Evolutionary conservation across 2,797 vertebrate species (phyloP).

Genomic region (Telmatherina bonti): DNA sequence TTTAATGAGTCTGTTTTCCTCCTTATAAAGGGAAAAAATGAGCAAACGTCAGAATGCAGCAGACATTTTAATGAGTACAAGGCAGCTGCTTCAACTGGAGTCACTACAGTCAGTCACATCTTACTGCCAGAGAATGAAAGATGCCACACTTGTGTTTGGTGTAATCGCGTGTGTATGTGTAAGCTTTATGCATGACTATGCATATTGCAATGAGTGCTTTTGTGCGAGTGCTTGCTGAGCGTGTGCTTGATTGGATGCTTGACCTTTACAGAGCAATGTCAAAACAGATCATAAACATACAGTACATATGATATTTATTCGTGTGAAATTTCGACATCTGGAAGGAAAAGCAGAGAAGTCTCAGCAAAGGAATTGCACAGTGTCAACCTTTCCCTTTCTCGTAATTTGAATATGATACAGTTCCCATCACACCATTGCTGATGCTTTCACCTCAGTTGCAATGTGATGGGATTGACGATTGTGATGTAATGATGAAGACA

Average conservation of each 20-base stretch:
- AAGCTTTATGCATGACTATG: neutral
- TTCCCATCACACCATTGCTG: no score
- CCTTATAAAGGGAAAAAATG: conserved; percentile 61
- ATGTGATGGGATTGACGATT: no score
- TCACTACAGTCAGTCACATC: conserved; percentile 62
- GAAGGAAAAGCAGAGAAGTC: no score
- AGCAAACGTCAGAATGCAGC: conserved; percentile 68
- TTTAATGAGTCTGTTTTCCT: conserved; percentile 37
- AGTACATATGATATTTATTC: no score
- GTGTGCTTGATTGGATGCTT: neutral
- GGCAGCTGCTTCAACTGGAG: conserved; percentile 58
- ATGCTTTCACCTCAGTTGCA: no score
- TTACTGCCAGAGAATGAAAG: conserved; percentile 28
- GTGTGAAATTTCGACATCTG: no score
- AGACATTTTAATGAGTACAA: conserved; percentile 79
- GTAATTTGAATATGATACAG: no score
- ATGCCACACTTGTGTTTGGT: conserved; percentile 12
- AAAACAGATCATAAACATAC: no score
- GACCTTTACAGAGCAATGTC: no score
- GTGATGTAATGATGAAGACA: no score
- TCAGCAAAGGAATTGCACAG: no score
- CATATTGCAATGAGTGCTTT: neutral
- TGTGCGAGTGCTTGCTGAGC: neutral
- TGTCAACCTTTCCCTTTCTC: no score
- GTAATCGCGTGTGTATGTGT: neutral